Conservation (phyloP, 2,113 vertebrate species). For the Mormyrus iriodes region DNA sequence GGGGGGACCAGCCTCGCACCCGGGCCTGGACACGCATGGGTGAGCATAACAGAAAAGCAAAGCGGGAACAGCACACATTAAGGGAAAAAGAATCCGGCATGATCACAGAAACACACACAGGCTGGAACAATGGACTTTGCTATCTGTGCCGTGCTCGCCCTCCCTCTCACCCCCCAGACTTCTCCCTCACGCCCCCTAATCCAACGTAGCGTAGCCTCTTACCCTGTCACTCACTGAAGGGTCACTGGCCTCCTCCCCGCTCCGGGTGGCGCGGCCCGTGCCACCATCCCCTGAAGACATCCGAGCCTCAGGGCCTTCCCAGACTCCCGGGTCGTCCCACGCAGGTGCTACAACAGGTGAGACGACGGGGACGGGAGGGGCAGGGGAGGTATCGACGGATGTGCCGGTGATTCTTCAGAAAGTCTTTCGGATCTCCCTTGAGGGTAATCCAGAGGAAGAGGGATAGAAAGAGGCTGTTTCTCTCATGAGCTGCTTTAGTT, state of each 20-base stretch:
- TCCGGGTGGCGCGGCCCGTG: not conserved
- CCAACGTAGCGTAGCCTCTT: conserved; percentile 27
- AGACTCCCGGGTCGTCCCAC: not conserved
- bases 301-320: not conserved
- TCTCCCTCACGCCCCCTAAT: not conserved
- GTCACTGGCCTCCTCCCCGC: not conserved
- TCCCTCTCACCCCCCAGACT: not conserved
- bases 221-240: conserved; percentile 31
- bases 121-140: conserved; percentile 12
- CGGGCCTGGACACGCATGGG: not conserved
- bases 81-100: conserved; percentile 20
- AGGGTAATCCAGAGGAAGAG: conserved; percentile 33
- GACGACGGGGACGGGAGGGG: not conserved
- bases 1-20: not conserved
- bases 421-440: conserved; percentile 18
- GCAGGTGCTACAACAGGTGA: conserved; percentile 22
- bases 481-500: not conserved
- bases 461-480: not conserved
- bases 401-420: not conserved
- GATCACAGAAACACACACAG: not conserved
- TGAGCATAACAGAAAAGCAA: not conserved
- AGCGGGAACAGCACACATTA: not conserved
- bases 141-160: not conserved
- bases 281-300: conserved; percentile 24
- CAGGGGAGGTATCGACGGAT: not conserved